Base-by-base conservation (phyloP, 2,888 invertebrate species). In the Hydraecia micacea region DNA sequence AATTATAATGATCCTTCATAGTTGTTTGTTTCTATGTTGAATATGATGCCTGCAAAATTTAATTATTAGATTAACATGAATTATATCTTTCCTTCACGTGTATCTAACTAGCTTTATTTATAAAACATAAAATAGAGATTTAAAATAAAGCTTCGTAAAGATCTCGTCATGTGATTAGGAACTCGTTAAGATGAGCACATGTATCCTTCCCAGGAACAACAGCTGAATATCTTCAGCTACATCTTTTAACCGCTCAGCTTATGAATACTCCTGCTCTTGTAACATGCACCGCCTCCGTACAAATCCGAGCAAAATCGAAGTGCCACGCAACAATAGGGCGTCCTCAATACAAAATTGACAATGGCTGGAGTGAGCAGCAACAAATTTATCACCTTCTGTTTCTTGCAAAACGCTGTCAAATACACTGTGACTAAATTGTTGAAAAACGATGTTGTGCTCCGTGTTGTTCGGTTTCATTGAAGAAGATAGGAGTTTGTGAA, bases 281-380 rank as follows among this genome's bases (percentile, higher is more conserved):
- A 58, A 78, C 84, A 86, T 87, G 68, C 0, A 82, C 91, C 91
- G 79, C 63, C 75, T 77, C 73, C 77, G 81, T 91, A 94, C 93
- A 93, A 95, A 96, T 94, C 93, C 95, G 95, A 96, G 94, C 95
- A 96, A 95, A 96, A 96, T 96, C 96, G 95, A 96, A 96, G 93
- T 94, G 93, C 91, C 91, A 91, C 88, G 90, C 91, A 93, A 96
- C 96, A 96, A 96, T 96, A 91, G 95, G 81, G 88, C 94, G 94
- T 94, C 93, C 94, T 96, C 96, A 95, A 96, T 96, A 96, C 95
- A 93, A 94, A 95, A 96, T 95, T 95, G 95, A 96, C 96, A 96
- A 96, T 95, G 91, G 93, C 90, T 88, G 90, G 93, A 92, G 94
- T 93, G 93, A 93, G 92, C 92, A 93, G 91, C 91, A 91, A 86